Conservation (phyloP, 2,888 invertebrate species). For the Nephrotoma guestfalica region DNA sequence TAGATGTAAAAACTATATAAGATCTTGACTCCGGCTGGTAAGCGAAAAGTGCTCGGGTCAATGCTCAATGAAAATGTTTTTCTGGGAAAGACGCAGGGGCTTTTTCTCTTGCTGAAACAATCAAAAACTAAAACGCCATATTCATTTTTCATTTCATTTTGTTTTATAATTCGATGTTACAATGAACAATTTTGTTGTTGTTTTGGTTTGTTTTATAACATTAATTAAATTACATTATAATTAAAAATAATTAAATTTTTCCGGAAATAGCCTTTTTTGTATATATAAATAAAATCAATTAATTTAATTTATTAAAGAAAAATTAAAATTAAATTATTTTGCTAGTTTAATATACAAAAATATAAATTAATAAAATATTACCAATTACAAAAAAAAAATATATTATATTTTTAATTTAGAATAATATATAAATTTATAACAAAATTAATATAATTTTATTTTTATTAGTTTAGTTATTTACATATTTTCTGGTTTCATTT, state of each 20-base stretch:
- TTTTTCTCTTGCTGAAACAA: neutral
- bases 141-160: neutral
- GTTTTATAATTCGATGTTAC: neutral
- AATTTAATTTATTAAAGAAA: neutral
- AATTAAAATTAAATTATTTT: neutral
- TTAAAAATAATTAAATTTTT: neutral
- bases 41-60: no score
- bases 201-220: neutral
- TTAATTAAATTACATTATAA: neutral
- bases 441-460: neutral
- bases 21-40: no score
- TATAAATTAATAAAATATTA: neutral
- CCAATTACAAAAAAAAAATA: neutral
- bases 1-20: no score
- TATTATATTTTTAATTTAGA: neutral
- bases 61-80: no score
- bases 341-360: neutral
- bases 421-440: neutral
- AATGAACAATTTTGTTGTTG: neutral
- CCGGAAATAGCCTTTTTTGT: neutral
- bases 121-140: neutral
- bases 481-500: neutral
- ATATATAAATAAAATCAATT: neutral
- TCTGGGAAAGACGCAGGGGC: neutral
- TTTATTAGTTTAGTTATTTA: neutral